Percentiles rank a stretch among this genome's conserved stretches.
phyloP scores from a whole-genome alignment of 1,140 invertebrate genomes.

The Solenopsis fugax region DNA sequence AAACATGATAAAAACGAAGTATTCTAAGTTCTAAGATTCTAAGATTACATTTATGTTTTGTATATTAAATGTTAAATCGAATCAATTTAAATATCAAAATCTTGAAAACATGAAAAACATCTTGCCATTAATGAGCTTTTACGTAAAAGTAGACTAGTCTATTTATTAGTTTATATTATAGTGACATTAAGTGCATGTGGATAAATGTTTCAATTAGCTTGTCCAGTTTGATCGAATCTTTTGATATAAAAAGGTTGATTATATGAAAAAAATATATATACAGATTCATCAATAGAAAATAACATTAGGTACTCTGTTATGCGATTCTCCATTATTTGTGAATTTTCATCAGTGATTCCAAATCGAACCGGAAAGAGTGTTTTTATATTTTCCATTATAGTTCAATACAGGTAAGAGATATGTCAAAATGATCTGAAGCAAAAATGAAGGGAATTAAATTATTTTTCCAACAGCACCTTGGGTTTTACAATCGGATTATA shows the following conservation, averaged over 20 bases:
- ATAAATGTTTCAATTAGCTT: not conserved
- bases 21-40: no score
- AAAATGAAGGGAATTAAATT: no score
- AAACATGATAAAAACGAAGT: not conserved
- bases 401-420: no score
- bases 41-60: constrained; percentile 11
- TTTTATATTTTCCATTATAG: no score
- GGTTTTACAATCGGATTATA: no score
- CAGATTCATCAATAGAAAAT: constrained; percentile 1
- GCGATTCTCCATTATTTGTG: not conserved
- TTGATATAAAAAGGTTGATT: not conserved
- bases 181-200: not conserved
- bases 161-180: no score
- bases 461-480: no score
- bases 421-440: no score
- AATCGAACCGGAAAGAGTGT: no score
- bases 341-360: not conserved
- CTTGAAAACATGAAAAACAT: not conserved
- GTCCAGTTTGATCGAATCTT: not conserved
- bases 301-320: not conserved
- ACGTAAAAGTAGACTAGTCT: not conserved
- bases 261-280: not conserved
- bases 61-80: no score
- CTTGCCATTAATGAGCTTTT: constrained; percentile 1
- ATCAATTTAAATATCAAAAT: no score